Evolutionary conservation across 2,113 vertebrate genomes (phyloP).

Genomic region (Ariopsis seemanni): DNA sequence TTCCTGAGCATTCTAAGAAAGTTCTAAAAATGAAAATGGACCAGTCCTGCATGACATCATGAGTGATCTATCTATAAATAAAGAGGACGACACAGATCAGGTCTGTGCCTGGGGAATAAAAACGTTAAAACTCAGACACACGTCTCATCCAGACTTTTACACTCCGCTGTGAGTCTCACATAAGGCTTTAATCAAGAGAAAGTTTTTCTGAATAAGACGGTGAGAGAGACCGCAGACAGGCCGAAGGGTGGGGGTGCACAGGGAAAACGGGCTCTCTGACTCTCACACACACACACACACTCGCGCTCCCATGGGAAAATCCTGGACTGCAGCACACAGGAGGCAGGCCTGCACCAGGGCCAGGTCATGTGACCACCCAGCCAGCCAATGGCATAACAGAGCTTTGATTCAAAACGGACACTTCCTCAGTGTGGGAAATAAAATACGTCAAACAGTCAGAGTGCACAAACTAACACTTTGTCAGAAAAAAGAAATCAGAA

Average conservation of each 20-base stretch:
- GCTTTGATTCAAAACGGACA: background rate
- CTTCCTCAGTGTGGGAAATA: background rate
- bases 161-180: background rate
- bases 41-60: background rate
- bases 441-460: background rate
- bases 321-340: constrained; percentile 15
- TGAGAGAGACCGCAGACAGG: constrained; percentile 15
- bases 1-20: background rate
- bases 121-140: background rate
- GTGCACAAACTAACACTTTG: background rate
- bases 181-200: constrained; percentile 16
- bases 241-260: background rate
- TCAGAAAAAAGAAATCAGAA: background rate
- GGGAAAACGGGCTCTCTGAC: background rate
- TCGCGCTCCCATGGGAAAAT: constrained; percentile 26
- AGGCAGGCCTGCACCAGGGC: background rate
- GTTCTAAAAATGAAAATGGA: background rate
- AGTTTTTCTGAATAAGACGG: constrained; percentile 10
- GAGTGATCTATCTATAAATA: background rate
- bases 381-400: background rate
- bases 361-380: constrained; percentile 15
- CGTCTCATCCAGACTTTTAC: background rate
- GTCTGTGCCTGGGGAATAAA: background rate
- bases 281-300: constrained; percentile 1
- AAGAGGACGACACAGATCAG: background rate